Base-by-base conservation (phyloP, 2,888 invertebrate species). In the Drosophila conformis region DNA sequence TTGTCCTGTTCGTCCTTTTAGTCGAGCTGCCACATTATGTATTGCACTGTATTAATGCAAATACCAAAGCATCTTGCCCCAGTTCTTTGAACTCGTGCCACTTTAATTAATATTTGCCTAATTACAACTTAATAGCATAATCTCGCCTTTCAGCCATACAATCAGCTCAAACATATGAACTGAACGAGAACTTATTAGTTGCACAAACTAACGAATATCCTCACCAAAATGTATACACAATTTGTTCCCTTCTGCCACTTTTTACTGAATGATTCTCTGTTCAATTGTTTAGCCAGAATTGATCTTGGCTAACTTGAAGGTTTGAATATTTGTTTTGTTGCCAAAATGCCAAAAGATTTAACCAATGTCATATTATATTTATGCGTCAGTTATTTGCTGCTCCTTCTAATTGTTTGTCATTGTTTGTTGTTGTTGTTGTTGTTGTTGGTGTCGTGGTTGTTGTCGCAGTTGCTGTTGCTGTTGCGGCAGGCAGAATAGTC, bases 61-160 rank as follows among this genome's bases (percentile, higher is more conserved):
- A 80, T 64, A 49, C 18, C 66, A 51, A 51, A 33, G 46, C 48
- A 60, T 62, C 62, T 73, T 51, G 33, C 31, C 38, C 46, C 64
- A 52, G 13, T 54, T 69, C n/a, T 49, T 33, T 65, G 29, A 52
- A 52, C 38, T 38, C 35, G 57, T 29, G 38, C 27, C 25, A 18
- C 62, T 63, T 64, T 64, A 76, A 76, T 78, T 74, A 63, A 73
- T 59, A 35, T 35, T 57, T 31, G 35, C 57, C 61, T 42, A 61
- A 61, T 76, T 69, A 64, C 31, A 63, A 61, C 51, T 61, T 61
- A 78, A 73, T 78, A 15, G 48, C 11, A 56, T 63, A 27, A 48
- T 52, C 10, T 40, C 49, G 29, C 40, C 38, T 58, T 58, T 73
- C 21, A 46, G 7, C 4, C 13, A 0, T 18, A 15, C 15, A 21